phyloP scores from a whole-genome alignment of 1,140 invertebrate species.

The Drosophila kanapiae region DNA sequence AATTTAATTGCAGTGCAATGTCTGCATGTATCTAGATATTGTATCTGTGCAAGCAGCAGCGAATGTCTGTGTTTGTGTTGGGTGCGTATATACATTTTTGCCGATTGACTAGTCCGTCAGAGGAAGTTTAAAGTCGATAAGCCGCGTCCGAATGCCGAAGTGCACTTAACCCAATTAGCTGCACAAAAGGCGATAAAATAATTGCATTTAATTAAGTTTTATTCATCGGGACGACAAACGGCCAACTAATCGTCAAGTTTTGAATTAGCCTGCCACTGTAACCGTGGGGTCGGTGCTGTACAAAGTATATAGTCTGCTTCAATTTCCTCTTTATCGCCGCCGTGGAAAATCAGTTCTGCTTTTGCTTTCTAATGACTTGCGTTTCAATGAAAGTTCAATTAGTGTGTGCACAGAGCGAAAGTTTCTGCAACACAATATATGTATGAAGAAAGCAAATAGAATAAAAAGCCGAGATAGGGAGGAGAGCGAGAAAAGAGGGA shows the following conservation, averaged over 20 bases:
- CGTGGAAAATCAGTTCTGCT: slow-evolving; percentile 60
- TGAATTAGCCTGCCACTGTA: slow-evolving; percentile 34
- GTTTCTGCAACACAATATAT: slow-evolving; percentile 51
- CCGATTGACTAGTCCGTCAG: slow-evolving; percentile 60
- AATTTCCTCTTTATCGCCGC: slow-evolving; percentile 58
- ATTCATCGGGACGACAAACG: slow-evolving; percentile 27
- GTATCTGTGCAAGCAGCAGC: slow-evolving; percentile 15
- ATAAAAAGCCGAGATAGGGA: slow-evolving; percentile 5
- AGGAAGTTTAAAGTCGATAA: slow-evolving; percentile 64
- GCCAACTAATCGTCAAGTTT: slow-evolving; percentile 66
- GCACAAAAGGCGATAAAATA: slow-evolving; percentile 75
- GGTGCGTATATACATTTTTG: slow-evolving; percentile 25
- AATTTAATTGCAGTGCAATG: slow-evolving; percentile 44
- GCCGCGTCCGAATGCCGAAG: slow-evolving; percentile 23
- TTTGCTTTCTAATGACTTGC: slow-evolving; percentile 80
- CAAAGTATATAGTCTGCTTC: slow-evolving; percentile 40
- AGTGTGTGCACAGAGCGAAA: slow-evolving; percentile 72
- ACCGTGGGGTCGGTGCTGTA: not conserved
- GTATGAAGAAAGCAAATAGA: slow-evolving; percentile 27
- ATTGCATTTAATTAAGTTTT: slow-evolving; percentile 80
- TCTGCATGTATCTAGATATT: slow-evolving; percentile 25
- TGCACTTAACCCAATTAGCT: slow-evolving; percentile 79
- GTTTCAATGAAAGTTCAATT: slow-evolving; percentile 83
- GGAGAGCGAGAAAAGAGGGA: not conserved
- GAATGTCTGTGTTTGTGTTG: not conserved